Evolutionary conservation across 2,113 vertebrate genomes (phyloP).

Genomic region (Dromaius novaehollandiae): DNA sequence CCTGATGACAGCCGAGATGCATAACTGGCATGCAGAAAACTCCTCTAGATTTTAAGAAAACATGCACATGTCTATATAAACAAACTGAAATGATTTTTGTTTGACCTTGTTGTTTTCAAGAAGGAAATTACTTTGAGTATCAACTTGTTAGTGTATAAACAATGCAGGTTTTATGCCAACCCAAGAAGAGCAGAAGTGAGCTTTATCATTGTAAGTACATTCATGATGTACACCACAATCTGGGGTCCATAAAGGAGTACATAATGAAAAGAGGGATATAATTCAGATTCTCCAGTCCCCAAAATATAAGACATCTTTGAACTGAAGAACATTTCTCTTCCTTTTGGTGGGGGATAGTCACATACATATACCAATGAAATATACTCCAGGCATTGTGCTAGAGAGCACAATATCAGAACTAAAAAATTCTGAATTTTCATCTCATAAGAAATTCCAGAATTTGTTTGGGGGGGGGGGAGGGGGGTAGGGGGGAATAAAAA

Average conservation of each 20-base stretch:
- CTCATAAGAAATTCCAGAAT: neutral
- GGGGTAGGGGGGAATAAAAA: neutral
- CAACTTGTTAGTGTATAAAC: neutral
- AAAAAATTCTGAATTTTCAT: neutral
- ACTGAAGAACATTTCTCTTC: neutral
- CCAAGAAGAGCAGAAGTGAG: neutral
- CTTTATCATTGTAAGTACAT: neutral
- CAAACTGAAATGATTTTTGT: neutral
- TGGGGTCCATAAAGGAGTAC: neutral
- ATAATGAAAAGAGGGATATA: neutral
- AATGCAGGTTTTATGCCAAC: neutral
- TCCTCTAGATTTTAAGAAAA: neutral
- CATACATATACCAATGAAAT: neutral
- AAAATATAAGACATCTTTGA: neutral
- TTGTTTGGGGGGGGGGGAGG: fast-evolving
- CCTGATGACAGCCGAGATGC: neutral
- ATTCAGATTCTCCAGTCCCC: neutral
- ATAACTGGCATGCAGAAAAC: neutral
- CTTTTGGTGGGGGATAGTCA: neutral
- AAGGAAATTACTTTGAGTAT: neutral
- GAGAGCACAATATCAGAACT: neutral
- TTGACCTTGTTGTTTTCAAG: neutral
- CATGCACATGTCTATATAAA: neutral
- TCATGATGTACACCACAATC: neutral
- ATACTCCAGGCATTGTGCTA: neutral